These are phyloP conservation scores for Gorsachius goisagi DNA, from an alignment of 2,113 vertebrate species.

Conservation along the genomic window DNA sequence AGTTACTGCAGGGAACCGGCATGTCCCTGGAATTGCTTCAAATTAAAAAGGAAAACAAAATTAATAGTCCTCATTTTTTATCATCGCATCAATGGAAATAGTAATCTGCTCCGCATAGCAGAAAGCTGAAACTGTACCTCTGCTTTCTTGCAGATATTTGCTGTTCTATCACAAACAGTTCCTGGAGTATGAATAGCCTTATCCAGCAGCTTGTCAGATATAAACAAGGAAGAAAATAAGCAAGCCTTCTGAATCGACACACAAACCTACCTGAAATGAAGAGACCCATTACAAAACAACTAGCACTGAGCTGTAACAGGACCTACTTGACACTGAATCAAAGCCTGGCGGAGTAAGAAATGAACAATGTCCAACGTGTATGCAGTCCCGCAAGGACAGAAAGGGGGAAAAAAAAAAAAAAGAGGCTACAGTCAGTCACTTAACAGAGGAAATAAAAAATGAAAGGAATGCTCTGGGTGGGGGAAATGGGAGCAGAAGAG, in stretches of 20 bases:
- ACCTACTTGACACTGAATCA: conserved; percentile 86
- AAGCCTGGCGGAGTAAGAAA: conserved; percentile 76
- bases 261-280: conserved; percentile 84
- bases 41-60: not conserved
- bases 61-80: not conserved
- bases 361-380: conserved; percentile 71
- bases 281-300: conserved; percentile 64
- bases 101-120: not conserved
- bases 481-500: conserved; percentile 53
- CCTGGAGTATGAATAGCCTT: conserved; percentile 92
- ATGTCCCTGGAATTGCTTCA: not conserved
- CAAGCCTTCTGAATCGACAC: conserved; percentile 77
- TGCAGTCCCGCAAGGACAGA: conserved; percentile 65
- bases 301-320: conserved; percentile 86
- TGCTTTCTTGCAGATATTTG: conserved; percentile 80
- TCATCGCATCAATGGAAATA: not conserved
- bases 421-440: conserved; percentile 70
- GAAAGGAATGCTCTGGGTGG: conserved; percentile 58
- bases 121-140: not conserved
- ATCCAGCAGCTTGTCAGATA: conserved; percentile 51
- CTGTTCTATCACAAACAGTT: conserved; percentile 99
- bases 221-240: conserved; percentile 59
- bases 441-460: conserved; percentile 57
- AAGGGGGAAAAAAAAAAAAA: conserved; percentile 50
- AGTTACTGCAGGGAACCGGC: not conserved